Evolutionary conservation across 2,888 invertebrate genomes (phyloP).

Genomic region (Pristionchus maxplancki): DNA sequence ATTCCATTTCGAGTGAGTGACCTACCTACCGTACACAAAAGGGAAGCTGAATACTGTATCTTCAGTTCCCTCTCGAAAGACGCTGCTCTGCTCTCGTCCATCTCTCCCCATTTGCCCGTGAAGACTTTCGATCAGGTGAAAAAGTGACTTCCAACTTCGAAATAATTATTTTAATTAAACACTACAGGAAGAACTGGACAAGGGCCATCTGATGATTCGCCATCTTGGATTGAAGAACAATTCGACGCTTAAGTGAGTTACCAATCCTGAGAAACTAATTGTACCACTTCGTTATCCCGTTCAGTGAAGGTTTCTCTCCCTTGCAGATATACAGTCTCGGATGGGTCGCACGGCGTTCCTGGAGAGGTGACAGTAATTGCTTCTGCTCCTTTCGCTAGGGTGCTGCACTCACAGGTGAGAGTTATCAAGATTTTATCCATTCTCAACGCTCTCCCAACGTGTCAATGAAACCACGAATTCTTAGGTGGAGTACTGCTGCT

Average conservation of each 20-base stretch:
- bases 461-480: too few relatives aligned
- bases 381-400: slow-evolving; percentile 64
- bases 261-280: too few relatives aligned
- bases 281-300: too few relatives aligned
- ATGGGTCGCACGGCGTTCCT: slow-evolving; percentile 65
- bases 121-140: slow-evolving; percentile 60
- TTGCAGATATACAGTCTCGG: slow-evolving; percentile 70
- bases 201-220: slow-evolving; percentile 60
- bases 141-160: not conserved
- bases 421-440: too few relatives aligned
- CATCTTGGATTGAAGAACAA: slow-evolving; percentile 62
- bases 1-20: slow-evolving; percentile 62
- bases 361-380: slow-evolving; percentile 61
- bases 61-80: slow-evolving; percentile 55
- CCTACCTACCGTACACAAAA: not conserved
- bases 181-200: slow-evolving; percentile 33
- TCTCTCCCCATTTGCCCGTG: slow-evolving; percentile 64
- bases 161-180: too few relatives aligned
- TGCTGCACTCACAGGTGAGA: slow-evolving; percentile 54
- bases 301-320: too few relatives aligned
- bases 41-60: too few relatives aligned
- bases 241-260: slow-evolving; percentile 53
- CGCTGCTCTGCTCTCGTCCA: slow-evolving; percentile 65
- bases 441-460: too few relatives aligned
- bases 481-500: slow-evolving; percentile 54